Evolutionary conservation across 2,888 invertebrate species (phyloP).

Genomic region (Heteromyza rotundicornis): DNA sequence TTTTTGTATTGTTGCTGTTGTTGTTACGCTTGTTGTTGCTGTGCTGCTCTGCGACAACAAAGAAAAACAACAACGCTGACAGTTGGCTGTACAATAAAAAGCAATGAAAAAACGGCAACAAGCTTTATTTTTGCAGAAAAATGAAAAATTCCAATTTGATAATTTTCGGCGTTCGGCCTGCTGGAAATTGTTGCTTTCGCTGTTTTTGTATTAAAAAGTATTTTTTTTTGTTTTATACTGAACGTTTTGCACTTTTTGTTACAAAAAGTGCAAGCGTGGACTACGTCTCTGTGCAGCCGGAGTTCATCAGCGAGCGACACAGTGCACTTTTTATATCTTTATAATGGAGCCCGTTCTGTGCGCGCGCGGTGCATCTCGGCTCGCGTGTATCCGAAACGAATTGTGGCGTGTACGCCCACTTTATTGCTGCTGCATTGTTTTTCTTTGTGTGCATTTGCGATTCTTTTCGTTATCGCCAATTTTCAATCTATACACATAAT

Average conservation of each 20-base stretch:
- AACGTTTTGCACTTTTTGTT: neutral
- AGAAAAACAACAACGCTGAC: neutral
- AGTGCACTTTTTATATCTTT: constrained; percentile 1
- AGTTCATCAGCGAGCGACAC: neutral
- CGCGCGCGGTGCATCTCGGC: too few relatives aligned
- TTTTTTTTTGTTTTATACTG: neutral
- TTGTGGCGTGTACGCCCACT: neutral
- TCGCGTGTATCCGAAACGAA: too few relatives aligned
- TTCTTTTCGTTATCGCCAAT: constrained; percentile 52
- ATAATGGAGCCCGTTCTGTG: neutral
- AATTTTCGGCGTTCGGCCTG: constrained; percentile 1
- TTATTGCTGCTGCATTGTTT: constrained; percentile 14
- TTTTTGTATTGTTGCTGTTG: constrained; percentile 39
- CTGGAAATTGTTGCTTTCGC: neutral
- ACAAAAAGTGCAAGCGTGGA: constrained; percentile 1
- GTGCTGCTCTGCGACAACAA: neutral
- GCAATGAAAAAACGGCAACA: neutral
- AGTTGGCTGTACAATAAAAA: neutral
- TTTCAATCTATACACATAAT: constrained; percentile 53
- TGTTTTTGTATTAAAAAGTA: constrained; percentile 5
- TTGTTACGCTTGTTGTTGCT: neutral
- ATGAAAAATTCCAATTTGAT: constrained; percentile 13
- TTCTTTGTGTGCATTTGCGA: constrained; percentile 37
- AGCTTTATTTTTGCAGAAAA: constrained; percentile 12
- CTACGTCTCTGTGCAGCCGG: neutral